Percentiles rank a stretch among this genome's conserved stretches.
Conservation (phyloP, 2,888 invertebrate genomes). For the Oligia strigilis region DNA sequence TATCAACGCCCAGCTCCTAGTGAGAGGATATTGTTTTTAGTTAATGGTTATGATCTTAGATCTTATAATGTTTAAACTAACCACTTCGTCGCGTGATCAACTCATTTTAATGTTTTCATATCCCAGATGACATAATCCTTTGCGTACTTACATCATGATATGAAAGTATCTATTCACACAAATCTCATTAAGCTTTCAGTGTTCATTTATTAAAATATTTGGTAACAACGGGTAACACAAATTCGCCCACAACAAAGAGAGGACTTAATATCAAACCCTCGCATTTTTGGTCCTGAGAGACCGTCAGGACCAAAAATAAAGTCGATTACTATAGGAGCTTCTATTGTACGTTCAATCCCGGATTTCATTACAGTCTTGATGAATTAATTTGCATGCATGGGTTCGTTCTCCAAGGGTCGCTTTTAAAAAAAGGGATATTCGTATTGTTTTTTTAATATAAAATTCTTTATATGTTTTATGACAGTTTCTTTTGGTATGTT, state of each 20-base stretch:
- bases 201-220: conserved; percentile 26
- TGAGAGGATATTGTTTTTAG: neutral
- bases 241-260: conserved; percentile 16
- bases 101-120: neutral
- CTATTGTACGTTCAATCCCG: conserved; percentile 16
- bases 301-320: conserved; percentile 23
- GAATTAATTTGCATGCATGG: conserved; percentile 43
- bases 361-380: conserved; percentile 30
- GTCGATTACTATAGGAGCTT: conserved; percentile 28
- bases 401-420: neutral
- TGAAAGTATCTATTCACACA: neutral
- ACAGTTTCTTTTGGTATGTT: neutral
- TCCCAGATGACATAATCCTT: neutral
- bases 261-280: conserved; percentile 9
- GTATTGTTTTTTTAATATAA: neutral
- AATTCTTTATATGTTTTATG: neutral
- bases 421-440: neutral
- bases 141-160: neutral
- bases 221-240: conserved; percentile 13
- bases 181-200: conserved; percentile 10
- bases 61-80: neutral
- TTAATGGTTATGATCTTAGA: neutral
- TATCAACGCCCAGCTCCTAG: no score
- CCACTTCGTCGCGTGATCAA: neutral
- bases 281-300: conserved; percentile 36